Evolutionary conservation across 2,888 invertebrate species (phyloP).

Genomic region (Timema cristinae): DNA sequence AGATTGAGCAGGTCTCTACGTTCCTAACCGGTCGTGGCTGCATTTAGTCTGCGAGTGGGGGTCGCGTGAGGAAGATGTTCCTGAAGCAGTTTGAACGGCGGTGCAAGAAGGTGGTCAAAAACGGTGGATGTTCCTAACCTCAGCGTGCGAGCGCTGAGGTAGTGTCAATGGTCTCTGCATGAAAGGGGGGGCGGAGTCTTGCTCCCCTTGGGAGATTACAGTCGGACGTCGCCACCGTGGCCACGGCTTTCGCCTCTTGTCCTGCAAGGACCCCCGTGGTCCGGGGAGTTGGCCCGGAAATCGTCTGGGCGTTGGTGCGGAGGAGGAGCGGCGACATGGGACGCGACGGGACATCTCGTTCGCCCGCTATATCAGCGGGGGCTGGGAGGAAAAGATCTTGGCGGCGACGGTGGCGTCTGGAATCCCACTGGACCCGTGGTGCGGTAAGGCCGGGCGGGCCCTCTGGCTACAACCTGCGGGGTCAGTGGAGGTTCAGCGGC

Average conservation of each 20-base stretch:
- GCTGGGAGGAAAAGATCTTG: too few relatives aligned
- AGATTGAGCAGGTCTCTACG: constrained; percentile 32
- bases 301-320: too few relatives aligned
- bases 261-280: constrained; percentile 19
- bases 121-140: constrained; percentile 39
- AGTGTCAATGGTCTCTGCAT: constrained; percentile 35
- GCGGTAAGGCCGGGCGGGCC: constrained; percentile 28
- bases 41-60: constrained; percentile 37
- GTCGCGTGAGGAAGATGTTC: constrained; percentile 18
- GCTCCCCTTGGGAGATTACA: constrained; percentile 37
- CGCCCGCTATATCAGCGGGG: too few relatives aligned
- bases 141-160: constrained; percentile 27
- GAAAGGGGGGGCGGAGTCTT: constrained; percentile 39
- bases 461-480: background rate
- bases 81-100: constrained; percentile 19
- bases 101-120: constrained; percentile 33
- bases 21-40: constrained; percentile 36
- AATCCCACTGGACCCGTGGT: constrained; percentile 17
- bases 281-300: too few relatives aligned
- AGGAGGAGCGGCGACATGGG: too few relatives aligned
- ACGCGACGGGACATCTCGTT: too few relatives aligned
- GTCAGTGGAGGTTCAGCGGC: background rate
- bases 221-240: constrained; percentile 36
- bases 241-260: constrained; percentile 39
- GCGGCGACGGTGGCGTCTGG: background rate